Conservation (phyloP, 2,113 vertebrate genomes). For the Gadus chalcogrammus region DNA sequence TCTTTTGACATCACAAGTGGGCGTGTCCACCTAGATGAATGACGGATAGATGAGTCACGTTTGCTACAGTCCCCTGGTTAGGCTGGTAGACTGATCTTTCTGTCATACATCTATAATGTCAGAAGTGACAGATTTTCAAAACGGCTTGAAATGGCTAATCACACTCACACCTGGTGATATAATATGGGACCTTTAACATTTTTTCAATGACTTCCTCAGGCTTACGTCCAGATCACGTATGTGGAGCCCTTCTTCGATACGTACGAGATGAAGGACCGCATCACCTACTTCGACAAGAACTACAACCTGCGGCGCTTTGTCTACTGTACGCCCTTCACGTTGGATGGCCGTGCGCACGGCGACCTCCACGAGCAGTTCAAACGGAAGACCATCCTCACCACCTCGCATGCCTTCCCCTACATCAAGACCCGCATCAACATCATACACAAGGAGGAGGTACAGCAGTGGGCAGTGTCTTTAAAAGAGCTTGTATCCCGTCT, state of each 20-base stretch:
- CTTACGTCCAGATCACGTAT: slow-evolving; percentile 96
- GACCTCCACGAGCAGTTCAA: slow-evolving; percentile 98
- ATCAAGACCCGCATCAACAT: slow-evolving; percentile 99
- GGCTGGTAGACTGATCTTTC: too few species aligned
- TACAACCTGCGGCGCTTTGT: slow-evolving; percentile 97
- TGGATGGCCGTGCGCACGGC: slow-evolving; percentile 93
- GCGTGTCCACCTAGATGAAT: too few species aligned
- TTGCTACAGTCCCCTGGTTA: too few species aligned
- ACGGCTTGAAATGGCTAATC: too few species aligned
- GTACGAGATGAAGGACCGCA: slow-evolving; percentile 98
- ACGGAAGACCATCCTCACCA: slow-evolving; percentile 95
- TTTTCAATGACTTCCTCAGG: slow-evolving; percentile 65
- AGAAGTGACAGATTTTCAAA: too few species aligned
- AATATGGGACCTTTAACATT: not conserved
- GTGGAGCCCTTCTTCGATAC: slow-evolving; percentile 98
- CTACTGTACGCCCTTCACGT: slow-evolving; percentile 97
- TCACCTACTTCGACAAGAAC: slow-evolving; percentile 98
- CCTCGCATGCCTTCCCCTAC: slow-evolving; percentile 96
- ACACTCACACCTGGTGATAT: too few species aligned
- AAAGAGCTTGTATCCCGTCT: not conserved
- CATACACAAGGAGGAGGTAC: slow-evolving; percentile 95
- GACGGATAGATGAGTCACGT: too few species aligned
- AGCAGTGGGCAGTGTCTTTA: not conserved
- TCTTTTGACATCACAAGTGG: too few species aligned
- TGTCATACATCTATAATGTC: too few species aligned